Evolutionary conservation across 30 jellyfish, hydroid and myxozoan genomes (phyloP).

Genomic region (Haliclystus octoradiatus): DNA sequence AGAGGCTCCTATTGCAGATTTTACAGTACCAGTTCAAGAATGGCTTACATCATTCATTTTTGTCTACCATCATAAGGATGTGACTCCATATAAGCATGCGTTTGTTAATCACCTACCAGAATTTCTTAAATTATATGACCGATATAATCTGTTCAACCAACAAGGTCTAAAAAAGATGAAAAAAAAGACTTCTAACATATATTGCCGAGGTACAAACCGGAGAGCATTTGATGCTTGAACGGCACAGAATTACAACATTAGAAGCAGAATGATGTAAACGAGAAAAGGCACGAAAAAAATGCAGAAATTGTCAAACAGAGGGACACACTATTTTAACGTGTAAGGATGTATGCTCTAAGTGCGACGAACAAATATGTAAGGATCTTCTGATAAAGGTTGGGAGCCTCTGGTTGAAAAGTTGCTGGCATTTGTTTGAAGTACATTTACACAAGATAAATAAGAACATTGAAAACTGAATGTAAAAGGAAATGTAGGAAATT

Average conservation of each 20-base stretch:
- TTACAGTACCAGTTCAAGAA: neutral
- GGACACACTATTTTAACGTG: conserved; percentile 23
- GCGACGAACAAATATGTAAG: conserved; percentile 18
- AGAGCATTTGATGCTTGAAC: conserved; percentile 15
- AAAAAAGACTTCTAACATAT: neutral
- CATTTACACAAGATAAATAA: too few species aligned
- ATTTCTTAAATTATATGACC: neutral
- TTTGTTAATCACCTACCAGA: neutral
- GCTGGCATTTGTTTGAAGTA: too few species aligned
- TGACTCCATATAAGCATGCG: neutral
- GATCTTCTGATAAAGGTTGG: too few species aligned
- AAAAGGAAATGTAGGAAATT: too few species aligned
- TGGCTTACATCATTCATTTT: neutral
- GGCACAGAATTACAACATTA: conserved; percentile 9
- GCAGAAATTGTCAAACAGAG: conserved; percentile 18
- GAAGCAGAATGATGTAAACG: conserved; percentile 29
- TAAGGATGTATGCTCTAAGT: conserved; percentile 16
- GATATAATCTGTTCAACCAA: neutral
- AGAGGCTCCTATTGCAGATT: neutral
- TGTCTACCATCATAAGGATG: neutral
- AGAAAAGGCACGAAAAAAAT: conserved; percentile 5
- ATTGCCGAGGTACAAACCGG: neutral
- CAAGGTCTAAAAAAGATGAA: neutral
- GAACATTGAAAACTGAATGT: too few species aligned
- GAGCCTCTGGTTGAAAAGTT: too few species aligned